phyloP scores from a whole-genome alignment of 2,888 invertebrate genomes.

The Kryphioiulus occultus region DNA sequence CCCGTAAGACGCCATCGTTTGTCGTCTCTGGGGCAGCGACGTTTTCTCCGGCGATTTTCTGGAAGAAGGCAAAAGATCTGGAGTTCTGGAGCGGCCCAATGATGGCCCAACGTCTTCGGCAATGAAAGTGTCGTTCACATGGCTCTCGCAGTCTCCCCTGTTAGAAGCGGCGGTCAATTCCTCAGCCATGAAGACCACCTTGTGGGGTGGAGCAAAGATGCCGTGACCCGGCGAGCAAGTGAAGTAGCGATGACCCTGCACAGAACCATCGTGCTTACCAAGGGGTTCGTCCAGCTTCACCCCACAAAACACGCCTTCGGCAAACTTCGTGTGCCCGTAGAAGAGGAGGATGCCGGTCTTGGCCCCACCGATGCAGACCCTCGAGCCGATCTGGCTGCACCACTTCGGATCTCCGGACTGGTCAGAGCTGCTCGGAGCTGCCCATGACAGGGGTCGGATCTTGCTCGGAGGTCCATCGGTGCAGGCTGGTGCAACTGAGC shows the following conservation, averaged over 20 bases:
- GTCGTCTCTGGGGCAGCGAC: neutral
- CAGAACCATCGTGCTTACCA: conserved; percentile 72
- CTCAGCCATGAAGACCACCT: conserved; percentile 57
- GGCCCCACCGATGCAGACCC: conserved; percentile 64
- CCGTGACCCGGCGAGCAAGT: conserved; percentile 69
- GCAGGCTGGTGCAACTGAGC: neutral
- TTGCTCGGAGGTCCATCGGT: neutral
- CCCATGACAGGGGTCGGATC: neutral
- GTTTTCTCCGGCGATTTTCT: neutral
- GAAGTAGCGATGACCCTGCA: conserved; percentile 72
- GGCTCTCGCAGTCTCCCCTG: neutral
- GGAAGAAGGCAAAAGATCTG: neutral
- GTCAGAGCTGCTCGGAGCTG: neutral
- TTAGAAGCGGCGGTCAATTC: neutral
- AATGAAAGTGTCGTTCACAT: neutral
- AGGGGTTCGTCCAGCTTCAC: conserved; percentile 69
- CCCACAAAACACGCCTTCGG: conserved; percentile 71
- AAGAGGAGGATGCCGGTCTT: conserved; percentile 68
- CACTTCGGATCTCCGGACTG: conserved; percentile 47
- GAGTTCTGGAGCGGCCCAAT: neutral
- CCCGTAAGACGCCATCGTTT: too few relatives aligned
- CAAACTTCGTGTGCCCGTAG: conserved; percentile 69
- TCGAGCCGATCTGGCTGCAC: conserved; percentile 60
- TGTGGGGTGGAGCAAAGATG: conserved; percentile 70
- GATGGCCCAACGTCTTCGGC: neutral